Base-by-base conservation (phyloP, 2,888 invertebrate species). In the Drosophila peninsularis region DNA sequence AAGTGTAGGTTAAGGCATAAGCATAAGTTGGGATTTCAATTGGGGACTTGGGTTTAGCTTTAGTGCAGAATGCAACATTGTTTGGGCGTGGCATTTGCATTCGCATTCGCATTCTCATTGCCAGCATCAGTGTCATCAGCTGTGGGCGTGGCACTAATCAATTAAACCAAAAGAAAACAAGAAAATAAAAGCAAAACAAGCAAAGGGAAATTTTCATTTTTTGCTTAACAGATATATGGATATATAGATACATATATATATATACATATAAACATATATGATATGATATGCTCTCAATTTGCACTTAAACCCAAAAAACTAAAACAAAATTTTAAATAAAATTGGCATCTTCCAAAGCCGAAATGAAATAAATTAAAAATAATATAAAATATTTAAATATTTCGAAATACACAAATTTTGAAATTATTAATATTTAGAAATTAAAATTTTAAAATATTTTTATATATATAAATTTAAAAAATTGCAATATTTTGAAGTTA, bases 21-120 rank as follows among this genome's bases (percentile, higher is more conserved):
- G 13, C 13, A 30, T 32, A 21, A 36, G 27, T 34, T 27, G 24
- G 10, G n/a, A n/a, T 50, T 21, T 19, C 9, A 52, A n/a, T n/a
- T 52, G 24, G 36, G 3, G n/a, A 4, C 4, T 24, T 2, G 24
- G 27, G 6, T 24, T 52, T 9, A 19, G 19, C 61, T 10, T 73
- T 85, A 84, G 64, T 79, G 71, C 69, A 84, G 70, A 21, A 76
- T 75, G 80, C 88, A 84, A 76, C 84, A 89, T 77, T 85, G 86
- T 58, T 85, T 85, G 66, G 80, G 73, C 56, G 62, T 62, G 52
- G 71, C 80, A 68, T 65, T 56, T 47, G 34, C 68, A 64, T 36
- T 76, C 54, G 55, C 36, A 27, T 27, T 55, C 50, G 24, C 66
- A 66, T 42, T 77, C 57, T 54, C 37, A 30, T 30, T 57, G 50